phyloP scores from a whole-genome alignment of 2,888 invertebrate species.

The Eupeodes latifasciatus region DNA sequence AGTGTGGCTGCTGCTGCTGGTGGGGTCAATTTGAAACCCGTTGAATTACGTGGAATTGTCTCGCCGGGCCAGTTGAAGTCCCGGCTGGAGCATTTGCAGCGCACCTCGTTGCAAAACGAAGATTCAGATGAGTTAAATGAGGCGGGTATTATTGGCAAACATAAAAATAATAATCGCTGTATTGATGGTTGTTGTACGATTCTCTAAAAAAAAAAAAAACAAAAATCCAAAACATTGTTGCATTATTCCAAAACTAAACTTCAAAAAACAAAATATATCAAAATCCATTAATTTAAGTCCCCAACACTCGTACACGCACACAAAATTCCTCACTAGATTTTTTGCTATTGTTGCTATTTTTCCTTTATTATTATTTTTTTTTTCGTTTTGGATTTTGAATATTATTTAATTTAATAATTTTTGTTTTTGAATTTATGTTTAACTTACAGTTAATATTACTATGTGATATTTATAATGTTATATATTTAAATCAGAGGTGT shows the following conservation, averaged over 20 bases:
- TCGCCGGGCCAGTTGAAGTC: constrained; percentile 88
- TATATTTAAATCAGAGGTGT: constrained; percentile 41
- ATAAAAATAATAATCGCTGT: constrained; percentile 76
- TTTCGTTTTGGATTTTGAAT: constrained; percentile 23
- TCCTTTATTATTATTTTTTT: constrained; percentile 7
- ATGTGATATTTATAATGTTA: constrained; percentile 66
- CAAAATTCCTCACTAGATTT: constrained; percentile 48
- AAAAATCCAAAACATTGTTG: constrained; percentile 58
- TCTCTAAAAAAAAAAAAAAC: constrained; percentile 68
- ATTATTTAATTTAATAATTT: not conserved
- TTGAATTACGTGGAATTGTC: constrained; percentile 84
- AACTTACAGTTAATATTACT: constrained; percentile 54
- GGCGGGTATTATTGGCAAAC: constrained; percentile 80
- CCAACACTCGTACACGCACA: constrained; percentile 72
- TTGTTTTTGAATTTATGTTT: constrained; percentile 5
- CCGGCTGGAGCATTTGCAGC: constrained; percentile 85
- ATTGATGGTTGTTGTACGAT: constrained; percentile 77
- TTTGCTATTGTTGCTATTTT: constrained; percentile 45
- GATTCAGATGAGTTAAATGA: constrained; percentile 78
- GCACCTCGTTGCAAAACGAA: constrained; percentile 78
- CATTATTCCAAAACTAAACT: constrained; percentile 63
- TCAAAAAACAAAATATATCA: constrained; percentile 21
- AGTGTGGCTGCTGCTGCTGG: constrained; percentile 52
- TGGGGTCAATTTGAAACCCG: constrained; percentile 61
- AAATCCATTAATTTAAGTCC: constrained; percentile 55